Conservation (phyloP, 2,113 vertebrate genomes). For the Cnemophilus loriae region DNA sequence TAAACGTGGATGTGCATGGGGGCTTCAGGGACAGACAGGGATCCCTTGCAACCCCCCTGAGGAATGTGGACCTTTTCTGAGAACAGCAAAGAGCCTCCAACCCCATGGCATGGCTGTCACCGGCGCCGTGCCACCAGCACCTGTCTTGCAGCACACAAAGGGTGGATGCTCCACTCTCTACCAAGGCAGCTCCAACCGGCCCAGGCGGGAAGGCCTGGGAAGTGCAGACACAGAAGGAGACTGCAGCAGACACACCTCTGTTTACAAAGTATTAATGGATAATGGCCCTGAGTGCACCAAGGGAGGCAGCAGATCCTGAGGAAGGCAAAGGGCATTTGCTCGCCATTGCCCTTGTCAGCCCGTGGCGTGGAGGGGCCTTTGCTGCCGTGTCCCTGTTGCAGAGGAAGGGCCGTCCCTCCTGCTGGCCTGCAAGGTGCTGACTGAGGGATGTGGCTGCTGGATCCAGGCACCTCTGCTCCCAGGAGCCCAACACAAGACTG, state of each 20-base stretch:
- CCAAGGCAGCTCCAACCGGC: neutral
- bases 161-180: neutral
- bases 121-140: accelerated
- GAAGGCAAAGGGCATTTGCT: neutral
- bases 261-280: neutral
- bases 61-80: neutral
- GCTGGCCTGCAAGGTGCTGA: accelerated
- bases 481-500: accelerated
- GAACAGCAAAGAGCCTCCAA: neutral
- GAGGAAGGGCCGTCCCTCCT: neutral
- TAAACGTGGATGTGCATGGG: neutral
- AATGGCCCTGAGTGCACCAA: neutral
- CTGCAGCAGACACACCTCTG: constrained; percentile 3
- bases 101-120: accelerated
- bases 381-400: neutral
- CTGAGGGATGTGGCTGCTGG: neutral
- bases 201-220: accelerated
- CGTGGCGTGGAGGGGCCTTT: accelerated
- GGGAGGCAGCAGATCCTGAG: neutral
- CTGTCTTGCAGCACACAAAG: neutral
- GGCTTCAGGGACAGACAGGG: neutral
- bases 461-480: neutral
- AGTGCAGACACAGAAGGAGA: too few species aligned
- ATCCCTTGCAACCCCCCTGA: neutral
- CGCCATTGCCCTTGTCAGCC: neutral